Conservation (phyloP, 92 coral and sea anemone species). For the Ricordea florida region DNA sequence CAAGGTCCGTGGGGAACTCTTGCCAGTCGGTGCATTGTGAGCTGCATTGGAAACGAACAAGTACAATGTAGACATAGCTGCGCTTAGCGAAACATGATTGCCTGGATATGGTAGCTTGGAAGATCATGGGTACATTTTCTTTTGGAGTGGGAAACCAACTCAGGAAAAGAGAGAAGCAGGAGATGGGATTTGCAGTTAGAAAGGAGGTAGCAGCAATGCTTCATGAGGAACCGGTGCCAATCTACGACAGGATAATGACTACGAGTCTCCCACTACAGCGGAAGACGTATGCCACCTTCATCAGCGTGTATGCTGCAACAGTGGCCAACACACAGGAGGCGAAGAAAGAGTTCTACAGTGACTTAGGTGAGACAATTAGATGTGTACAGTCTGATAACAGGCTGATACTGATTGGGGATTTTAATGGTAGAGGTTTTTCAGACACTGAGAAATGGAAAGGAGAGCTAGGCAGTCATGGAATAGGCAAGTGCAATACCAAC, state of each 20-base stretch:
- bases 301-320: constrained; percentile 46
- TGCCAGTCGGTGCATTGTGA: constrained; percentile 1
- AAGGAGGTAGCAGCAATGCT: neutral
- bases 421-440: constrained; percentile 50
- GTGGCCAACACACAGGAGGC: constrained; percentile 39
- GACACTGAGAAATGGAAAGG: constrained; percentile 38
- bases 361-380: neutral
- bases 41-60: constrained; percentile 13
- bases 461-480: constrained; percentile 47
- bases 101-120: constrained; percentile 3
- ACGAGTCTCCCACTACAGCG: constrained; percentile 39
- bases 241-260: constrained; percentile 40
- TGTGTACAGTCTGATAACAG: constrained; percentile 11
- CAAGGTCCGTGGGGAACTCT: neutral
- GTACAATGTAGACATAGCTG: constrained; percentile 28
- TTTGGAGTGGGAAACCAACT: constrained; percentile 28
- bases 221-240: constrained; percentile 10
- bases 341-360: constrained; percentile 39
- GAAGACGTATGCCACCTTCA: constrained; percentile 24
- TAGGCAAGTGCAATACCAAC: constrained; percentile 39
- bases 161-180: constrained; percentile 15
- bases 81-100: constrained; percentile 21
- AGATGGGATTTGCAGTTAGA: constrained; percentile 39
- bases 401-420: constrained; percentile 20
- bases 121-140: constrained; percentile 8